phyloP scores from a whole-genome alignment of 2,888 invertebrate genomes.

The Xiphydria camelus region DNA sequence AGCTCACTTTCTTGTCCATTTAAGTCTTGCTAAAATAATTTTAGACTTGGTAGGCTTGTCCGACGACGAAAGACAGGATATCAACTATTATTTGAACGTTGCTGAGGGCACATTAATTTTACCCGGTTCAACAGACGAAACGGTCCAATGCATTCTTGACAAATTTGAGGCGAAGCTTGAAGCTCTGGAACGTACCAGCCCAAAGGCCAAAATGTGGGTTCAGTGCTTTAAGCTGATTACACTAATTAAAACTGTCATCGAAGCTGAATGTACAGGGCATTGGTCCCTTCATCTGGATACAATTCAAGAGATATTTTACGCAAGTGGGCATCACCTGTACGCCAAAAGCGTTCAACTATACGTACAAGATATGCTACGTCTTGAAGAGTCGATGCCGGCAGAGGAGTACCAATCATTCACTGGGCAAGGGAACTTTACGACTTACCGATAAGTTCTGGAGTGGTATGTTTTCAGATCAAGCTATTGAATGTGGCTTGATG shows the following conservation, averaged over 20 bases:
- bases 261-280: conserved; percentile 39
- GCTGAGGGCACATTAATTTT: not conserved
- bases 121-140: not conserved
- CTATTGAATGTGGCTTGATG: too few species aligned
- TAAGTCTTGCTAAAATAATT: conserved; percentile 16
- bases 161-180: not conserved
- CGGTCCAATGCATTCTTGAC: not conserved
- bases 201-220: conserved; percentile 31
- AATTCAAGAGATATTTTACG: conserved; percentile 41
- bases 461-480: too few species aligned
- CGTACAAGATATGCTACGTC: too few species aligned
- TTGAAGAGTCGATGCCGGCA: too few species aligned
- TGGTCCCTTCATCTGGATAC: conserved; percentile 39
- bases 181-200: too few species aligned
- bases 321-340: too few species aligned
- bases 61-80: conserved; percentile 1
- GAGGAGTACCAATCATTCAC: too few species aligned
- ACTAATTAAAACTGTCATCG: conserved; percentile 37
- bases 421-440: too few species aligned
- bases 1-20: conserved; percentile 28
- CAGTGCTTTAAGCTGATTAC: conserved; percentile 39
- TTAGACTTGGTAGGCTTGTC: conserved; percentile 1
- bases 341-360: too few species aligned
- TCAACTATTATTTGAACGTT: not conserved
- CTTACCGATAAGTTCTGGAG: too few species aligned